Conservation (phyloP, 2,888 invertebrate species). For the Polia nebulosa region DNA sequence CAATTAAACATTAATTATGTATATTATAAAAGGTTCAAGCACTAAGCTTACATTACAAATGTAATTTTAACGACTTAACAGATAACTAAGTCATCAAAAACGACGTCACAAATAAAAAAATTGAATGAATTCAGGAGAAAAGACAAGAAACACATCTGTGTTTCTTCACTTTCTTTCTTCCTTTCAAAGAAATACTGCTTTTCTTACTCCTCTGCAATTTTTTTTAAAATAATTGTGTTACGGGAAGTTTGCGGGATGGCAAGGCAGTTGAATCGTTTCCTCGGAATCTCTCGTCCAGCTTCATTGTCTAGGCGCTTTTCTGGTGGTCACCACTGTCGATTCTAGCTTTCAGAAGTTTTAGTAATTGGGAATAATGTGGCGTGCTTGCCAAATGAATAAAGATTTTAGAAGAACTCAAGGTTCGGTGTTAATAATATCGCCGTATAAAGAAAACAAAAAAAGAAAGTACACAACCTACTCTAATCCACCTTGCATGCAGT, state of each 20-base stretch:
- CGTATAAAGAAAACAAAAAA: slow-evolving; percentile 38
- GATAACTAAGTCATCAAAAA: not conserved
- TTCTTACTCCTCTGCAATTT: not conserved
- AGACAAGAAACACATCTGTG: not conserved
- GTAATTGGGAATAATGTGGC: not conserved
- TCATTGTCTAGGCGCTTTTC: not conserved
- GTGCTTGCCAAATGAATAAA: not conserved
- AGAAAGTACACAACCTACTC: slow-evolving; percentile 57
- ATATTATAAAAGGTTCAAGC: not conserved
- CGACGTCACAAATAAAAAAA: not conserved
- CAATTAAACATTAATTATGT: not conserved
- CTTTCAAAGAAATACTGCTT: too few species aligned
- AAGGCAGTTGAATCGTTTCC: not conserved
- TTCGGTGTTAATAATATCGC: not conserved
- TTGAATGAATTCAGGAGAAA: not conserved
- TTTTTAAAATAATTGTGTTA: not conserved
- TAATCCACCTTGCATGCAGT: slow-evolving; percentile 57
- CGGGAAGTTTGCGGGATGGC: too few species aligned
- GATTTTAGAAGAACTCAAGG: too few species aligned
- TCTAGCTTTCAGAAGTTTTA: not conserved
- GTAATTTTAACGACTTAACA: slow-evolving; percentile 1
- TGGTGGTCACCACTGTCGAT: not conserved
- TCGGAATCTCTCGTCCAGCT: too few species aligned
- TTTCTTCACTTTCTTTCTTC: too few species aligned
- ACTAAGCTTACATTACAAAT: not conserved